Evolutionary conservation across 2,797 vertebrate species (phyloP), one percentile per base, ranked within the genome.

Genomic region (Luscinia luscinia): DNA sequence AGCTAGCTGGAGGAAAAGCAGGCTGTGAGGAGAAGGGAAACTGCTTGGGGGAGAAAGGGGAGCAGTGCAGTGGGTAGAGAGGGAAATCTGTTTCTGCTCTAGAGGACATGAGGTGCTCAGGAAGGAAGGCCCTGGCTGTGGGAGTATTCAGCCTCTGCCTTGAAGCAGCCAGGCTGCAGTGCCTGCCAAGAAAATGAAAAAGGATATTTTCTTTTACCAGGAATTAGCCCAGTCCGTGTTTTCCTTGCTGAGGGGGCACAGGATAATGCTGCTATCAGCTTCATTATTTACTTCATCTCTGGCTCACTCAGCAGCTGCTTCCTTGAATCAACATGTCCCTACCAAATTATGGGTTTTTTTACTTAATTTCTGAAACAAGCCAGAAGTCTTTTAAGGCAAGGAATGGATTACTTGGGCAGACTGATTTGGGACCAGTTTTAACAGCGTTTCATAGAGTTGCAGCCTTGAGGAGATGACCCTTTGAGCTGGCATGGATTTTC

Each of bases 151-250:
- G 67, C 63, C 93, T 58, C 51, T 90, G 59, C 78, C 74, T 87
- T 69, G 67, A 73, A 93, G 59, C 63, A 92, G 57, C 48, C 61
- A 84, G 79, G 59, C 30, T 88, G 67, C 87, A 84, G 28, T 69
- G 55, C 28, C 59, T 94, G 70, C 78, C 78, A 92, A 81, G 51
- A 81, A 95, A 86, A 94, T 61, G 73, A 57, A 81, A 91, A 95
- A 72, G 18, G 68, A 67, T 93, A 74, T 90, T 93, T 93, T 84
- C 52, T 88, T 78, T 84, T 72, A 51, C 62, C 34, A 67, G 73
- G 67, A 92, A 89, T 87, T 73, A 93, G 27, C 80, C n/a, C 43
- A 72, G n/a, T 76, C 61, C 1, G 0, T 82, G 61, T 85, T 91
- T 84, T 76, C 81, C 41, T 79, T 90, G 66, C 89, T 87, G 72